These are phyloP conservation scores for Maconellicoccus hirsutus DNA, from an alignment of 1,140 invertebrate genomes.

Conservation along the genomic window DNA sequence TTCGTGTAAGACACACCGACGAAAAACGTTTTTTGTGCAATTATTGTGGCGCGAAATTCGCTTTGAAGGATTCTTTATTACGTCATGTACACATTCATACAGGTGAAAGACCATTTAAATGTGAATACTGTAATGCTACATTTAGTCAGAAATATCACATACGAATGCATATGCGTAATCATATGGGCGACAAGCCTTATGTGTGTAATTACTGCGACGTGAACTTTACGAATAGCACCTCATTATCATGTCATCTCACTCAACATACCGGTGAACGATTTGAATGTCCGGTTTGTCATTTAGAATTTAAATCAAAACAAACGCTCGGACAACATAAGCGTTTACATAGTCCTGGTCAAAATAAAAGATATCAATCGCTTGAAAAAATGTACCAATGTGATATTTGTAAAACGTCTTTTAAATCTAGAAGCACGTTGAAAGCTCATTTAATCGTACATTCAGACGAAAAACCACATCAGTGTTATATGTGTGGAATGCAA, in stretches of 20 bases:
- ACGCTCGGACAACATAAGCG: conserved; percentile 85
- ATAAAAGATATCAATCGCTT: conserved; percentile 33
- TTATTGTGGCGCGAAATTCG: conserved; percentile 59
- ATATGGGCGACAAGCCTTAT: conserved; percentile 74
- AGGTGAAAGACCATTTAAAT: conserved; percentile 68
- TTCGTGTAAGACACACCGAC: conserved; percentile 62
- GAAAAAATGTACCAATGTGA: neutral
- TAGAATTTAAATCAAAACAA: conserved; percentile 84
- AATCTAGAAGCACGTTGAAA: neutral
- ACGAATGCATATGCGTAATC: conserved; percentile 79
- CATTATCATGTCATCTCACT: conserved; percentile 77
- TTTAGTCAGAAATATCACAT: conserved; percentile 82
- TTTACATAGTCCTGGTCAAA: conserved; percentile 73
- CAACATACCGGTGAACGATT: conserved; percentile 82
- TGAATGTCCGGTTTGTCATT: conserved; percentile 77
- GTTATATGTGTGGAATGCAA: conserved; percentile 8
- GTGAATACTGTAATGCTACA: conserved; percentile 81
- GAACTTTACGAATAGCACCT: conserved; percentile 82
- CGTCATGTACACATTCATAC: conserved; percentile 73
- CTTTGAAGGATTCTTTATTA: conserved; percentile 55
- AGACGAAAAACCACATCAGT: conserved; percentile 2
- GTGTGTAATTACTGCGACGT: conserved; percentile 87
- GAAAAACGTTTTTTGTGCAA: conserved; percentile 58
- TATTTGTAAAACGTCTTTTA: neutral
- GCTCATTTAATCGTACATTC: conserved; percentile 4